phyloP scores from a whole-genome alignment of 2,888 invertebrate genomes.

The Clunio marinus region DNA sequence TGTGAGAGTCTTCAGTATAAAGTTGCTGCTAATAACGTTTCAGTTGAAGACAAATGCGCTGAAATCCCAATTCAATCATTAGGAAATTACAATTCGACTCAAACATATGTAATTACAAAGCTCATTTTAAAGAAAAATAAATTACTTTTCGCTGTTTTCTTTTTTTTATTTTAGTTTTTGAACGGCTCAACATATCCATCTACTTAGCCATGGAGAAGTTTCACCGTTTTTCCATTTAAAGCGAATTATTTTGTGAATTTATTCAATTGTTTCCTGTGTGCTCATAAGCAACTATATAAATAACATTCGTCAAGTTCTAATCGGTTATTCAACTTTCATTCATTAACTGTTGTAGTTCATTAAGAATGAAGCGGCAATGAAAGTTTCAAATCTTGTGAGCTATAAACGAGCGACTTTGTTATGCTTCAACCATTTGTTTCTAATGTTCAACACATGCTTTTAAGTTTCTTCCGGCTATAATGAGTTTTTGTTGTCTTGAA shows the following conservation, averaged over 20 bases:
- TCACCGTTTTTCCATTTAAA: background rate
- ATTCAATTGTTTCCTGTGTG: too few species aligned
- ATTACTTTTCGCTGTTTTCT: constrained; percentile 9
- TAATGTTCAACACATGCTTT: constrained; percentile 29
- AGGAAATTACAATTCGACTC: background rate
- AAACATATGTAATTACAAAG: constrained; percentile 10
- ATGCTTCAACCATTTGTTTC: constrained; percentile 6
- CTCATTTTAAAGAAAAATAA: background rate
- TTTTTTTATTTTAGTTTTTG: too few species aligned
- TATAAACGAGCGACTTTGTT: background rate
- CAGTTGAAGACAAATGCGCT: background rate
- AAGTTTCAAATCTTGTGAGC: background rate
- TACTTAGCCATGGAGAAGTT: background rate
- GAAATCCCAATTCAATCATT: background rate
- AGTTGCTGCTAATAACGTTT: background rate
- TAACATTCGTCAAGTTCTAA: background rate
- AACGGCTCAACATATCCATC: too few species aligned
- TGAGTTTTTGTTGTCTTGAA: background rate
- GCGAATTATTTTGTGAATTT: too few species aligned
- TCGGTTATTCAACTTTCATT: too few species aligned
- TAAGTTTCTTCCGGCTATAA: constrained; percentile 35
- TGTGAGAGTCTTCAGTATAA: background rate
- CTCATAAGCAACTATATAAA: too few species aligned
- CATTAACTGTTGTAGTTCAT: too few species aligned
- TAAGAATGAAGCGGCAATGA: background rate